A percentile compares a stretch with the other conserved stretches of the same genome.
Conservation (phyloP, 2,797 vertebrate species). For the Phalloptychus januarius region DNA sequence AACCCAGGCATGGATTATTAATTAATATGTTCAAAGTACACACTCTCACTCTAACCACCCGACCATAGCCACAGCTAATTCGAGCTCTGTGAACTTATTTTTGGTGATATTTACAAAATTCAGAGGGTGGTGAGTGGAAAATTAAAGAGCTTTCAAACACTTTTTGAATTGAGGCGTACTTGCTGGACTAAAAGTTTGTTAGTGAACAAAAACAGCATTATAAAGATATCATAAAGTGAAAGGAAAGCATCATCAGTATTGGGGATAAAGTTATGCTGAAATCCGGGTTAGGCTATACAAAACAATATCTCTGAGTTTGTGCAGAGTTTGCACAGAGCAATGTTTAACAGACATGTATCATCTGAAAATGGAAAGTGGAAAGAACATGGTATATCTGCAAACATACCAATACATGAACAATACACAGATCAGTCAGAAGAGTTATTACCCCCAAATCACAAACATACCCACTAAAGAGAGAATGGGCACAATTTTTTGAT, state of each 20-base stretch:
- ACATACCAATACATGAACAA: neutral
- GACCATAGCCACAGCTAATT: constrained; percentile 58
- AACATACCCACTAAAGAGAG: neutral
- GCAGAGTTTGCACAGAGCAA: neutral
- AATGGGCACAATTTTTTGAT: neutral
- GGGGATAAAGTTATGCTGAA: neutral
- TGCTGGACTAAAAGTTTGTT: constrained; percentile 9
- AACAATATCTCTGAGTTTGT: neutral
- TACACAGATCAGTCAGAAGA: neutral
- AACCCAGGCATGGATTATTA: constrained; percentile 74
- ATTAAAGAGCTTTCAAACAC: constrained; percentile 42
- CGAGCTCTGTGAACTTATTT: constrained; percentile 58
- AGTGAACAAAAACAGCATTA: neutral
- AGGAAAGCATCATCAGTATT: neutral
- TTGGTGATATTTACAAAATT: constrained; percentile 62
- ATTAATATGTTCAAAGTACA: constrained; percentile 73
- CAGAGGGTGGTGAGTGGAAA: constrained; percentile 44
- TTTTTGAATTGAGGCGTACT: constrained; percentile 24
- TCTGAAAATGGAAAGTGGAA: neutral
- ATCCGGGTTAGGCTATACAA: neutral
- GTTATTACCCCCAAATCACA: neutral
- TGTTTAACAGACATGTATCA: neutral
- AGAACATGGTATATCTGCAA: neutral
- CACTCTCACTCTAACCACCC: constrained; percentile 56
- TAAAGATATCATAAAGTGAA: neutral